phyloP scores from a whole-genome alignment of 2,113 vertebrate genomes.

The Chelonoidis abingdonii region DNA sequence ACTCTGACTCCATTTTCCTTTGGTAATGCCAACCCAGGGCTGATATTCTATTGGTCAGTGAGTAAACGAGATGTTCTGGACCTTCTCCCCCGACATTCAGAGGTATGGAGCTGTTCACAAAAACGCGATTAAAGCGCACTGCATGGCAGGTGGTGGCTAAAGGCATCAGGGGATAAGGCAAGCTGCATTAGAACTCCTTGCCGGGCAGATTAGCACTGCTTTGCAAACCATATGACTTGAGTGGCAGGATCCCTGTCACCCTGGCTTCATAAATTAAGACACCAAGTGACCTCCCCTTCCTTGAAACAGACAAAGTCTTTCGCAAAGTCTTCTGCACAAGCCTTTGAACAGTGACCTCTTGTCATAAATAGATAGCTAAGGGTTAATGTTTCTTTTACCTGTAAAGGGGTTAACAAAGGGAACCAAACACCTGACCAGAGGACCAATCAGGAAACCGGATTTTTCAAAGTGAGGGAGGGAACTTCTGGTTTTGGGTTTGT shows the following conservation, averaged over 20 bases:
- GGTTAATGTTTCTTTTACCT: too few relatives aligned
- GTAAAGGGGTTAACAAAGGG: too few relatives aligned
- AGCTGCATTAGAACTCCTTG: not conserved
- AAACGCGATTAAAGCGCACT: not conserved
- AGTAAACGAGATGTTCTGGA: slow-evolving; percentile 77
- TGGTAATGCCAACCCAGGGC: slow-evolving; percentile 67
- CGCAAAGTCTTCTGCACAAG: too few relatives aligned
- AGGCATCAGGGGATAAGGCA: not conserved
- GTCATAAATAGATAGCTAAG: too few relatives aligned
- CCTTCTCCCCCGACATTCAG: slow-evolving; percentile 69
- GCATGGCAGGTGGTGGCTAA: not conserved
- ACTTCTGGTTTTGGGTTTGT: too few relatives aligned
- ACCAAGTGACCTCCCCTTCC: not conserved
- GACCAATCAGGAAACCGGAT: too few relatives aligned
- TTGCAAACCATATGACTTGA: not conserved
- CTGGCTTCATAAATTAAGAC: not conserved
- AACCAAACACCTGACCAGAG: too few relatives aligned
- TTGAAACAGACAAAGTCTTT: not conserved
- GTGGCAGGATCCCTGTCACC: not conserved
- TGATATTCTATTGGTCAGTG: slow-evolving; percentile 79
- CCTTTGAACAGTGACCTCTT: not conserved
- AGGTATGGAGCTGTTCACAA: slow-evolving; percentile 50
- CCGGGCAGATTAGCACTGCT: not conserved
- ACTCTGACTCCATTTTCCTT: slow-evolving; percentile 80
- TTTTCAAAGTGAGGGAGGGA: too few relatives aligned